Evolutionary conservation across 2,113 vertebrate genomes (phyloP).

Genomic region (Telmatochromis brachygnathus): DNA sequence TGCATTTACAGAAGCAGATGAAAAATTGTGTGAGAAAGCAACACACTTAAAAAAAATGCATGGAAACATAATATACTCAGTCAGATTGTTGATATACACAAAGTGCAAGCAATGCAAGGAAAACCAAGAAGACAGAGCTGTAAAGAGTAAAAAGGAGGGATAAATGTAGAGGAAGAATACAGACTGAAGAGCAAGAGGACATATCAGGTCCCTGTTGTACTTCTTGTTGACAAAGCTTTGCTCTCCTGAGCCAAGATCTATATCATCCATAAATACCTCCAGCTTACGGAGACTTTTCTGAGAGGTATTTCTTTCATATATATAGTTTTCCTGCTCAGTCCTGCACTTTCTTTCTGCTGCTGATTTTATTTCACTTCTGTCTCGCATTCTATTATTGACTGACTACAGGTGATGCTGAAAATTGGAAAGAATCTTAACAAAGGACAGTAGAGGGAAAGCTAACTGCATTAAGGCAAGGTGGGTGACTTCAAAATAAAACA

Average conservation of each 20-base stretch:
- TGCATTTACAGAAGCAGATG: background rate
- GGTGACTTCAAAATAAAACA: background rate
- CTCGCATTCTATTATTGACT: background rate
- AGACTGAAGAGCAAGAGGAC: background rate
- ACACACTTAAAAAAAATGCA: background rate
- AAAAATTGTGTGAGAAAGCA: background rate
- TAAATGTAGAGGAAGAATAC: background rate
- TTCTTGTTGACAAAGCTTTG: slow-evolving; percentile 39
- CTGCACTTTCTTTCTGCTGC: background rate
- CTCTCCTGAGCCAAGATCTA: slow-evolving; percentile 27
- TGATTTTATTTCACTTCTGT: background rate
- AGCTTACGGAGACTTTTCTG: slow-evolving; percentile 22
- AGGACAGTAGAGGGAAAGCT: background rate
- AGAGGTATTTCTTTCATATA: background rate
- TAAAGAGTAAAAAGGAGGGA: background rate
- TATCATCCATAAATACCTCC: slow-evolving; percentile 36
- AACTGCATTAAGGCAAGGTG: background rate
- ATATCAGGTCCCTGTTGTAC: slow-evolving; percentile 6
- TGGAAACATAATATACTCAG: background rate
- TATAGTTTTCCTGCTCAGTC: background rate
- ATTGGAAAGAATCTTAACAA: background rate
- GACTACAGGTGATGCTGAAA: background rate
- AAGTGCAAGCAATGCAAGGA: background rate
- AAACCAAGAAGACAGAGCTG: background rate
- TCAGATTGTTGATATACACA: background rate